phyloP scores from a whole-genome alignment of 2,113 vertebrate species.

The Clarias macrocephalus region DNA sequence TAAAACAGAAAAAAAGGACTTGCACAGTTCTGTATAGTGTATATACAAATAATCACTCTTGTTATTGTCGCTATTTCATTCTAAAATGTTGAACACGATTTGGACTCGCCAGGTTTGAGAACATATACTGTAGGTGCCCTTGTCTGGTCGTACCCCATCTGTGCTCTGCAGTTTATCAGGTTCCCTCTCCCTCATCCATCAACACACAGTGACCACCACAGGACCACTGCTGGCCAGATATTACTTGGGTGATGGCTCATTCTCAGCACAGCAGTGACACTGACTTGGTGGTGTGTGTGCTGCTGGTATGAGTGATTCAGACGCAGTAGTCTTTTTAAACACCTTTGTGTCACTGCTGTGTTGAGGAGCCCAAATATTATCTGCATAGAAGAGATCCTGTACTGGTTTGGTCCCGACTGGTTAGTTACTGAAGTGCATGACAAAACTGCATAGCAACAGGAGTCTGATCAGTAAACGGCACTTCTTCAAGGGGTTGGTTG shows the following conservation, averaged over 20 bases:
- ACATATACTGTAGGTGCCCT: not conserved
- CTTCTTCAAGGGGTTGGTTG: not conserved
- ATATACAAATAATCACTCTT: too few species aligned
- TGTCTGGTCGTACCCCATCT: not conserved
- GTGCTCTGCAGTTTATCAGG: constrained; percentile 10
- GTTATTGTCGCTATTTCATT: too few species aligned
- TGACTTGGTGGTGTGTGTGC: not conserved
- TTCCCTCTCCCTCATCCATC: constrained; percentile 19
- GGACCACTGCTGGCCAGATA: constrained; percentile 12
- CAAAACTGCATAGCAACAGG: not conserved
- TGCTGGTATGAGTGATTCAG: constrained; percentile 10
- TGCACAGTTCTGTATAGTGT: too few species aligned
- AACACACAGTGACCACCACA: constrained; percentile 7
- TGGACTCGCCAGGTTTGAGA: not conserved
- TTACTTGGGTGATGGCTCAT: constrained; percentile 24
- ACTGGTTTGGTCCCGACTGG: not conserved
- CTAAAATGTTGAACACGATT: not conserved
- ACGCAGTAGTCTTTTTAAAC: constrained; percentile 13
- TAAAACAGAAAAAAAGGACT: too few species aligned
- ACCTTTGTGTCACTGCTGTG: not conserved
- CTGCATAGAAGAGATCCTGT: not conserved
- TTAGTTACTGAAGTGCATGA: not conserved
- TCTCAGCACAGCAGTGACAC: constrained; percentile 18
- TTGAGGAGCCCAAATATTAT: not conserved
- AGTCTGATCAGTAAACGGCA: not conserved